A percentile compares a stretch with the other conserved stretches of the same genome.
Evolutionary conservation across 2,888 invertebrate genomes (phyloP).

Genomic region (Drosophila colorata): DNA sequence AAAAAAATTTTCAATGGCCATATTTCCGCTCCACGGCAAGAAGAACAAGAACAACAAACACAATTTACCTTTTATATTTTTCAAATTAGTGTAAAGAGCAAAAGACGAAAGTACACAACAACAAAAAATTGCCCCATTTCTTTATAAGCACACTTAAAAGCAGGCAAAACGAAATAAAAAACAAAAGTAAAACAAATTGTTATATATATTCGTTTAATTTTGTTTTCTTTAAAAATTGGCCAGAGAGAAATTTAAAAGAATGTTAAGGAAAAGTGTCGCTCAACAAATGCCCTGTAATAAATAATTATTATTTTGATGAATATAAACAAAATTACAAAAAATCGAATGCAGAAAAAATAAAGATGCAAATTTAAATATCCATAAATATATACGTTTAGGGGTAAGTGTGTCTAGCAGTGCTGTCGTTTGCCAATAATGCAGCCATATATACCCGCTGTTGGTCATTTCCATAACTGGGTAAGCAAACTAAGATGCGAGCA

Average conservation of each 20-base stretch:
- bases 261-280: neutral
- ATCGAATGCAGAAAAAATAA: neutral
- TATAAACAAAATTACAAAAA: neutral
- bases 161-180: constrained; percentile 10
- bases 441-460: neutral
- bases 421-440: too few species aligned
- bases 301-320: neutral
- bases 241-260: constrained; percentile 1
- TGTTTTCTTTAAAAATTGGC: constrained; percentile 12
- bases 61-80: constrained; percentile 27
- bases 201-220: constrained; percentile 43
- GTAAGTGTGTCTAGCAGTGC: too few species aligned
- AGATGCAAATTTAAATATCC: neutral
- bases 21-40: constrained; percentile 24
- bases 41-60: constrained; percentile 29
- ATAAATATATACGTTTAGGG: neutral
- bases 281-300: constrained; percentile 12
- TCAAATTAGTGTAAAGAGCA: constrained; percentile 34
- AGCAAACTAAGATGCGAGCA: constrained; percentile 30
- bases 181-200: constrained; percentile 19
- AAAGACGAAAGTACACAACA: constrained; percentile 14
- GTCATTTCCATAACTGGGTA: neutral
- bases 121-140: constrained; percentile 24
- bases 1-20: constrained; percentile 15
- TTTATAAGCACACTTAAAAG: constrained; percentile 26